Conservation (phyloP, 2,113 vertebrate species). For the Glaucidium brasilianum region DNA sequence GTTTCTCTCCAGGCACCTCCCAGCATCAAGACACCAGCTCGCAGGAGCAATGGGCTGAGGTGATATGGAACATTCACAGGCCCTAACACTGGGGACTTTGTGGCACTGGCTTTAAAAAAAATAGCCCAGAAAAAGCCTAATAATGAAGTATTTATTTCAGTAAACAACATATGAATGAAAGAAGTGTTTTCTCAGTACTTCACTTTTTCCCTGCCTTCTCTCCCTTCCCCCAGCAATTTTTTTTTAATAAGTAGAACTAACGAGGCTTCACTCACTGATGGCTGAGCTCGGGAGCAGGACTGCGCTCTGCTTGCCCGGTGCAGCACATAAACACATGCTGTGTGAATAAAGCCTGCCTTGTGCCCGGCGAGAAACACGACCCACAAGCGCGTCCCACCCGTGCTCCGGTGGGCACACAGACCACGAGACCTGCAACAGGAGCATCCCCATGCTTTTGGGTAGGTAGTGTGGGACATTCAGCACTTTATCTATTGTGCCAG, state of each 20-base stretch:
- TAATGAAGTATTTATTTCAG: conserved; percentile 68
- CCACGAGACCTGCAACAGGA: fast-evolving
- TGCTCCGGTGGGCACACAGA: fast-evolving
- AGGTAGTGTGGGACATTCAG: fast-evolving
- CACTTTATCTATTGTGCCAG: neutral
- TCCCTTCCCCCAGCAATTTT: conserved; percentile 13
- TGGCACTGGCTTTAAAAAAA: neutral
- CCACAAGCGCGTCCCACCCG: fast-evolving
- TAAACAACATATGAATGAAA: conserved; percentile 70
- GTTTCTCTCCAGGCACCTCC: neutral
- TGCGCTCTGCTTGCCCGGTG: fast-evolving
- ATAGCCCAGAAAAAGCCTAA: conserved; percentile 45
- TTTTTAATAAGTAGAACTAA: conserved; percentile 58
- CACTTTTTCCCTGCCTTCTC: conserved; percentile 32
- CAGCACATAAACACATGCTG: neutral
- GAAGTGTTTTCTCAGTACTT: conserved; percentile 62
- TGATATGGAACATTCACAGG: neutral
- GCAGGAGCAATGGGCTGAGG: neutral
- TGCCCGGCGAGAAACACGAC: fast-evolving
- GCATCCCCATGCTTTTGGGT: neutral
- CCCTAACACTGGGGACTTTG: conserved; percentile 57
- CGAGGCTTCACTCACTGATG: neutral
- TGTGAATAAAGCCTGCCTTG: neutral
- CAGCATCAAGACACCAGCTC: neutral
- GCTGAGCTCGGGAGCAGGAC: neutral